phyloP scores from a whole-genome alignment of 1,140 invertebrate genomes.

The Microvelia longipes region DNA sequence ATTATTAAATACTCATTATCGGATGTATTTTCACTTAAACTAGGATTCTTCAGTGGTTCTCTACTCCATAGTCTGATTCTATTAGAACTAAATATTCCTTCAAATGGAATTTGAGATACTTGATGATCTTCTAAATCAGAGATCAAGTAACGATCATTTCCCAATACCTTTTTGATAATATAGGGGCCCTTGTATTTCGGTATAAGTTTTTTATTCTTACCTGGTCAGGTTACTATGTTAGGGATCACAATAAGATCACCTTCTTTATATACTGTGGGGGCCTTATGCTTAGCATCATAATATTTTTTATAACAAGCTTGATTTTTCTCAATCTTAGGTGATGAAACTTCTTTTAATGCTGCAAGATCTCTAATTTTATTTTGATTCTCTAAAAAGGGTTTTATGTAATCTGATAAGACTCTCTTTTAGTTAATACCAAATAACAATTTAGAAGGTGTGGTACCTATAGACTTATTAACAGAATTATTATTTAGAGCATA shows the following conservation, averaged over 20 bases:
- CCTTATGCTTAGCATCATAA: neutral
- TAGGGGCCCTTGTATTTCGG: neutral
- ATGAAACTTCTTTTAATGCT: no score
- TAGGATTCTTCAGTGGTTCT: no score
- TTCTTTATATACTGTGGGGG: neutral
- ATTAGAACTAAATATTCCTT: no score
- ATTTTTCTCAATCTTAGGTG: no score
- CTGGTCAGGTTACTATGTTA: neutral
- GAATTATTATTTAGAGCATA: neutral
- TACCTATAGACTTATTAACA: neutral
- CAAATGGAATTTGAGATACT: neutral
- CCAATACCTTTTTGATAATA: no score
- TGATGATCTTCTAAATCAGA: neutral
- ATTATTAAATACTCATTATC: no score
- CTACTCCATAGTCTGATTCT: no score
- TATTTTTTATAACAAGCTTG: neutral
- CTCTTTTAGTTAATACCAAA: neutral
- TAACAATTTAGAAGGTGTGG: neutral
- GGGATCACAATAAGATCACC: neutral
- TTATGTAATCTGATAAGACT: no score
- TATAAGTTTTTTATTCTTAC: neutral
- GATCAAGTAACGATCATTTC: neutral
- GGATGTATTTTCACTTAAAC: no score
- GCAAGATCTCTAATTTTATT: no score
- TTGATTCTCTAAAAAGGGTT: no score